Percentiles rank a stretch among this genome's conserved stretches.
Conservation (phyloP, 2,888 invertebrate species). For the Formica aserva region DNA sequence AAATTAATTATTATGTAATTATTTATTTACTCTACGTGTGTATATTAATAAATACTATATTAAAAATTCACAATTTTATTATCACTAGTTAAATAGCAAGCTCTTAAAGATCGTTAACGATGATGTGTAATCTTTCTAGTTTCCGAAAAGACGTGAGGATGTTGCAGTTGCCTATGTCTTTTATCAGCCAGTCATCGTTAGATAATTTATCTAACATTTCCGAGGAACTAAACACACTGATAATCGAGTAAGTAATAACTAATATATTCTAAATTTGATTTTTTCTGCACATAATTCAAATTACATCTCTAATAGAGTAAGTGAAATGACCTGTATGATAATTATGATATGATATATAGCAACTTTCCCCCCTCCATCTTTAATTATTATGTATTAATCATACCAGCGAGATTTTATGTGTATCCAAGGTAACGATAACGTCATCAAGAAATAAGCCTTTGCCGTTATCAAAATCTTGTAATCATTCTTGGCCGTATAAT, state of each 20-base stretch:
- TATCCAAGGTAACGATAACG: not conserved
- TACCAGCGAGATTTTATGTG: not conserved
- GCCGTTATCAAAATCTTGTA: not conserved
- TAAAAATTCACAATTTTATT: not conserved
- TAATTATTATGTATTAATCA: not conserved
- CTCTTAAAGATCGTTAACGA: not conserved
- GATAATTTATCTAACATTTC: constrained; percentile 48
- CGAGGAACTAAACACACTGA: constrained; percentile 35
- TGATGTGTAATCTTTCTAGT: not conserved
- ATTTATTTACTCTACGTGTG: not conserved
- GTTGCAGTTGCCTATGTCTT: not conserved
- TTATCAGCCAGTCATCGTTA: not conserved
- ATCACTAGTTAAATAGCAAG: not conserved
- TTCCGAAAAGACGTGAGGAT: constrained; percentile 22
- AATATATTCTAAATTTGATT: constrained; percentile 6
- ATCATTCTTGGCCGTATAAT: not conserved
- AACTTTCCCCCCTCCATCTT: not conserved
- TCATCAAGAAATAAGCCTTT: not conserved
- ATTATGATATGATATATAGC: constrained; percentile 51
- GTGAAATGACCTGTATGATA: not conserved
- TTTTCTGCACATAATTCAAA: not conserved
- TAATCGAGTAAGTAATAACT: constrained; percentile 55
- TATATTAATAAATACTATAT: not conserved
- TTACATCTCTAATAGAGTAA: not conserved
- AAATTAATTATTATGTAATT: not conserved